Evolutionary conservation across 2,113 vertebrate genomes (phyloP), one percentile per base, ranked within the genome.

Genomic region (Sterrhoptilus dennistouni): DNA sequence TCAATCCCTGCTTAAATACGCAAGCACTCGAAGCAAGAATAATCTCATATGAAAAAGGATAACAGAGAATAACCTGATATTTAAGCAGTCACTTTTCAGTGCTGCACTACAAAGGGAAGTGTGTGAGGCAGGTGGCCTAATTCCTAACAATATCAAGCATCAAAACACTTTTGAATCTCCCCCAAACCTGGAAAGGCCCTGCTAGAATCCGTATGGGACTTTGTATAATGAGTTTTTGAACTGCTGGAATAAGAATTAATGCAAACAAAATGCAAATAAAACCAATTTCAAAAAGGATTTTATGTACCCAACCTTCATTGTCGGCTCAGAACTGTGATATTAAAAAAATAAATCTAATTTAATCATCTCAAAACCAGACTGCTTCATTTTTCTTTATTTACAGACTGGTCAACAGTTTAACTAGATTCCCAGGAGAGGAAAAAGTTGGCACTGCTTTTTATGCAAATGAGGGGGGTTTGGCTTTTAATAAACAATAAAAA

Each of bases 381-480:
- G 27, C 29, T 83, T 72, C 25, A 27, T 45, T 70, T 74, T 86
- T 64, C 78, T 66, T 95, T 76, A 54, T 69, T 63, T 80, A 66
- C 12, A 70, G 75, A 36, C 12, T 59, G 38, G 47, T 42, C 35
- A 38, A 40, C 0, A 1, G 27, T 44, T 91, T 59, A 59, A 29
- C 23, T 83, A 74, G 78, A 94, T 31, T 63, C 27, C 50, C 19
- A 19, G 4, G 23, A 50, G 33, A 83, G 5, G 5, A 79, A 69
- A 66, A 33, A 0, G 1, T 29, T 80, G 65, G 28, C 14, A 45
- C 31, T 7, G 4, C 9, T 16, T 60, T 35, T 49, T 80, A 38
- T 54, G 15, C 33, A 14, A 28, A 68, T 11, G 1, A 60, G 3
- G 4, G 5, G 2, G 0, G 36, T 81, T 49, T 59, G 6, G 3